These are phyloP conservation scores for Cecropterus lyciades DNA, from an alignment of 1,140 invertebrate genomes.

Conservation along the genomic window DNA sequence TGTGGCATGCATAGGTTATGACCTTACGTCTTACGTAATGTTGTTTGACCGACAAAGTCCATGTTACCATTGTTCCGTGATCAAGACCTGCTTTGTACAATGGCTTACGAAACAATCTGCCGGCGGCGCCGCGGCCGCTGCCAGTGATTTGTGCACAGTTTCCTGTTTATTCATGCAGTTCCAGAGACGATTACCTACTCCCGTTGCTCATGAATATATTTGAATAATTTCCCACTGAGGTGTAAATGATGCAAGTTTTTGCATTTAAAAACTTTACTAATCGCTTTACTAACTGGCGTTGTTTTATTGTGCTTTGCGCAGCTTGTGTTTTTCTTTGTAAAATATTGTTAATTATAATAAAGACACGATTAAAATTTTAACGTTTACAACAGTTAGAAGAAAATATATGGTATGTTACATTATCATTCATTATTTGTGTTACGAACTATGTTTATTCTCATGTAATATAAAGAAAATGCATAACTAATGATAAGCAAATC, in stretches of 20 bases:
- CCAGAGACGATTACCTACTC: slow-evolving; percentile 71
- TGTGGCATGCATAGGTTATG: too few species aligned
- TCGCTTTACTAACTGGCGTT: slow-evolving; percentile 40
- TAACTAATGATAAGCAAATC: not conserved
- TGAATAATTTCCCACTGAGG: slow-evolving; percentile 72
- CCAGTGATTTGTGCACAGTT: slow-evolving; percentile 66
- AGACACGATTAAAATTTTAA: too few species aligned
- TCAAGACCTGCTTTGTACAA: slow-evolving; percentile 20
- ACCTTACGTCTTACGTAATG: slow-evolving; percentile 7
- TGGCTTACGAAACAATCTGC: slow-evolving; percentile 41
- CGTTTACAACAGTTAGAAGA: too few species aligned
- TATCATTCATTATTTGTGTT: not conserved
- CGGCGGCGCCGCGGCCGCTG: slow-evolving; percentile 34
- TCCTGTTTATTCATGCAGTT: slow-evolving; percentile 77
- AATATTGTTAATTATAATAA: too few species aligned
- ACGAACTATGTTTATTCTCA: not conserved
- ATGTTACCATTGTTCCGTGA: not conserved
- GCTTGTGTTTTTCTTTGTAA: too few species aligned
- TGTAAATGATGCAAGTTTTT: slow-evolving; percentile 79
- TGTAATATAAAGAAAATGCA: not conserved
- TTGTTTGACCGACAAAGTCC: slow-evolving; percentile 5
- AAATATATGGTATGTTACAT: too few species aligned
- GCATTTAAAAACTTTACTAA: slow-evolving; percentile 74
- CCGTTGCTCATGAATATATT: slow-evolving; percentile 75
- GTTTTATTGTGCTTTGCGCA: not conserved